Evolutionary conservation across 1,140 invertebrate genomes (phyloP).

Genomic region (Philopotamus ludificatus): DNA sequence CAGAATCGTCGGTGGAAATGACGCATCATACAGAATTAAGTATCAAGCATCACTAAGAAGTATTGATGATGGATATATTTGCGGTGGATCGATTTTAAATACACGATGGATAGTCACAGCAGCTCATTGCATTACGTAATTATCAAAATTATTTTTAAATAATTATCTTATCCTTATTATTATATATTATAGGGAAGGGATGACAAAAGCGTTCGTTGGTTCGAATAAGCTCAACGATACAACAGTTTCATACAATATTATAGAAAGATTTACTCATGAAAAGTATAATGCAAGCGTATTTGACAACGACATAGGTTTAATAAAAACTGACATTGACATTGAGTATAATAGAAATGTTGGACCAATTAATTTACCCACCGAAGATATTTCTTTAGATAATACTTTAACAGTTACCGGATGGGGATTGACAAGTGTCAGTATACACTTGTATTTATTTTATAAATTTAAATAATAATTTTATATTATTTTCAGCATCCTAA

Average conservation of each 20-base stretch:
- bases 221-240: background rate
- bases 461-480: no score
- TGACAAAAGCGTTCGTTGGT: background rate
- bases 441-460: no score
- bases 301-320: background rate
- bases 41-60: conserved; percentile 52
- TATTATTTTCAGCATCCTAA: no score
- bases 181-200: background rate
- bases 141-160: background rate
- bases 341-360: background rate
- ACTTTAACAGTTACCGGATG: no score
- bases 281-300: background rate
- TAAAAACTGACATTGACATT: background rate
- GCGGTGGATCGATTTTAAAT: conserved; percentile 55
- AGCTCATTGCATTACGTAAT: conserved; percentile 52
- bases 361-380: background rate
- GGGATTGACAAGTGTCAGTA: no score
- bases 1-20: conserved; percentile 48
- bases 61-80: conserved; percentile 48
- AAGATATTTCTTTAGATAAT: background rate
- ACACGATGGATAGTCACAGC: conserved; percentile 55
- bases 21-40: conserved; percentile 43
- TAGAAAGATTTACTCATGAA: background rate
- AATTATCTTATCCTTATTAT: background rate
- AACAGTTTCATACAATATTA: background rate